Conservation (phyloP, 2,888 invertebrate genomes). For the Hipparchia semele region DNA sequence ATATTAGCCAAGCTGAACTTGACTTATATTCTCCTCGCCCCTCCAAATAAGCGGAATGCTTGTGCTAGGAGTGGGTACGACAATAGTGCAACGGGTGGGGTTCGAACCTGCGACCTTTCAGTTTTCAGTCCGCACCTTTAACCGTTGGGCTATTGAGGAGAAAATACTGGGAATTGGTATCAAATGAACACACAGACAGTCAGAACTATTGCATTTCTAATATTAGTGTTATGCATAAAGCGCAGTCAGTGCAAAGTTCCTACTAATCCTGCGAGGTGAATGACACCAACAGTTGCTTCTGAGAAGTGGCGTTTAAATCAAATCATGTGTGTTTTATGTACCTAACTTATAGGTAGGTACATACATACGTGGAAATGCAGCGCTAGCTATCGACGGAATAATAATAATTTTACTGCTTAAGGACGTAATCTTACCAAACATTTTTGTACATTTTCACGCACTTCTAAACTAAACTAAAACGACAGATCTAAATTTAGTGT, state of each 20-base stretch:
- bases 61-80: no score
- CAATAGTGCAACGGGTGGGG: no score
- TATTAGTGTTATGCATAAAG: constrained; percentile 21
- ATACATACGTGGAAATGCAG: constrained; percentile 42
- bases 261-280: constrained; percentile 42
- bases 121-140: no score
- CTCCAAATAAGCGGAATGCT: no score
- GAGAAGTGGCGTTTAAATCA: constrained; percentile 45
- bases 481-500: no score
- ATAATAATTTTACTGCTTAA: constrained; percentile 39
- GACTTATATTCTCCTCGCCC: no score
- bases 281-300: constrained; percentile 40
- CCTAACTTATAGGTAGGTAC: not conserved
- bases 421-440: not conserved
- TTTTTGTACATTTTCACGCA: not conserved
- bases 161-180: no score
- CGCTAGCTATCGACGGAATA: constrained; percentile 36
- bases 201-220: not conserved
- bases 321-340: constrained; percentile 39
- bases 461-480: no score
- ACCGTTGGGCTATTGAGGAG: no score
- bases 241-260: constrained; percentile 22
- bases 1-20: no score
- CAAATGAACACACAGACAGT: not conserved
- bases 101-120: no score